Evolutionary conservation across 2,888 invertebrate genomes (phyloP).

Genomic region (Chloromyia formosa): DNA sequence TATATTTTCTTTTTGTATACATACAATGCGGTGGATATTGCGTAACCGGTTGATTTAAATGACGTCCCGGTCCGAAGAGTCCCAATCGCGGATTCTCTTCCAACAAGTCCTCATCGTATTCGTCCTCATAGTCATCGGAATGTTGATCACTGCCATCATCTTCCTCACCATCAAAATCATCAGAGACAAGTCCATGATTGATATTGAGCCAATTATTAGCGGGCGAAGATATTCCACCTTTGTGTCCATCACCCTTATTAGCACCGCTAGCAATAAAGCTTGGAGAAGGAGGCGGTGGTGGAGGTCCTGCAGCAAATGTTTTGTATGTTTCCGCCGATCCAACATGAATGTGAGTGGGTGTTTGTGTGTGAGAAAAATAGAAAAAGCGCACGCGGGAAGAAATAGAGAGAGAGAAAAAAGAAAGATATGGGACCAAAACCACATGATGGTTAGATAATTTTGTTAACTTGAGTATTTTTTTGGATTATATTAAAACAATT

Average conservation of each 20-base stretch:
- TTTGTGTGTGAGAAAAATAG: too few relatives aligned
- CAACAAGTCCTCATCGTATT: conserved; percentile 54
- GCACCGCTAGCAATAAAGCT: conserved; percentile 45
- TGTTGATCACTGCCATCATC: conserved; percentile 66
- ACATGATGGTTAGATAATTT: conserved; percentile 16
- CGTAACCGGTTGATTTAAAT: conserved; percentile 49
- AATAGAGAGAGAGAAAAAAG: neutral
- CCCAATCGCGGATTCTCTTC: conserved; percentile 49
- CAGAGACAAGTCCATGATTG: conserved; percentile 30
- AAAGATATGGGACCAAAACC: conserved; percentile 29
- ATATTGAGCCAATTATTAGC: conserved; percentile 41
- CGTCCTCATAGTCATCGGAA: conserved; percentile 61
- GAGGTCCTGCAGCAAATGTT: conserved; percentile 40
- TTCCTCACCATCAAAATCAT: conserved; percentile 65
- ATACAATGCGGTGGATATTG: conserved; percentile 62
- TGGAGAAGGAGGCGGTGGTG: conserved; percentile 15
- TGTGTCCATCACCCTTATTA: conserved; percentile 51
- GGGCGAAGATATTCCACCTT: conserved; percentile 37
- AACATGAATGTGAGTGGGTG: too few relatives aligned
- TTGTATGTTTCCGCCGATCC: neutral
- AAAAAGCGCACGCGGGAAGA: too few relatives aligned
- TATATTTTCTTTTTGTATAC: conserved; percentile 54
- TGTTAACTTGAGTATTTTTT: neutral
- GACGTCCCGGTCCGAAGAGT: conserved; percentile 47
- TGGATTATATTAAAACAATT: neutral